Conservation (phyloP, 2,113 vertebrate species). For the Tursiops truncatus region DNA sequence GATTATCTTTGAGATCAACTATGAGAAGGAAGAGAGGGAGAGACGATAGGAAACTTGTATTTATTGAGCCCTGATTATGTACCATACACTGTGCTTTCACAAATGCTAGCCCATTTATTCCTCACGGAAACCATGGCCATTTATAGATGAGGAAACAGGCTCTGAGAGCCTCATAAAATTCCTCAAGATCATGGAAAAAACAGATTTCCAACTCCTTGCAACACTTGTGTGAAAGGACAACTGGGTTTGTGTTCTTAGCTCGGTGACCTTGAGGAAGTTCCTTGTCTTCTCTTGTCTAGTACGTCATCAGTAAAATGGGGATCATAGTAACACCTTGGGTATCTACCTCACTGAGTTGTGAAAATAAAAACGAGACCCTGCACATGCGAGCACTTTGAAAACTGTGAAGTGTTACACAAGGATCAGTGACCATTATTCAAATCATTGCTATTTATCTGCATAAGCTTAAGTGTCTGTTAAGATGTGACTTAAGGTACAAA, state of each 20-base stretch:
- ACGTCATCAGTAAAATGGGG: neutral
- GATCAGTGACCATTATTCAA: neutral
- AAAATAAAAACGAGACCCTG: neutral
- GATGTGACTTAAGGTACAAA: neutral
- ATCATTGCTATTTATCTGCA: neutral
- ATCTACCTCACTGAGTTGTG: neutral
- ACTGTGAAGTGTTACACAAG: neutral
- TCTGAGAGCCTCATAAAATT: neutral
- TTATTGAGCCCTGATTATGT: neutral
- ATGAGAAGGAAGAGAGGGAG: neutral
- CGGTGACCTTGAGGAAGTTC: neutral
- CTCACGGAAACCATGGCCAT: neutral
- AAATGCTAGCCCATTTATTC: neutral
- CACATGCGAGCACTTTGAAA: accelerated
- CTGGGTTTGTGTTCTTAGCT: neutral
- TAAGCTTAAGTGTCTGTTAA: neutral
- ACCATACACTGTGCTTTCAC: neutral
- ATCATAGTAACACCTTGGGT: neutral
- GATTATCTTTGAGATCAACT: neutral
- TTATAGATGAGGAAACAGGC: neutral
- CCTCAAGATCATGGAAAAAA: neutral
- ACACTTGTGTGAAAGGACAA: neutral
- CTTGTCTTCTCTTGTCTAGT: neutral
- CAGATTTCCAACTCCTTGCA: neutral
- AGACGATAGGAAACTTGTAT: neutral